Evolutionary conservation across 2,888 invertebrate species (phyloP).

Genomic region (Stomorhina lunata): DNA sequence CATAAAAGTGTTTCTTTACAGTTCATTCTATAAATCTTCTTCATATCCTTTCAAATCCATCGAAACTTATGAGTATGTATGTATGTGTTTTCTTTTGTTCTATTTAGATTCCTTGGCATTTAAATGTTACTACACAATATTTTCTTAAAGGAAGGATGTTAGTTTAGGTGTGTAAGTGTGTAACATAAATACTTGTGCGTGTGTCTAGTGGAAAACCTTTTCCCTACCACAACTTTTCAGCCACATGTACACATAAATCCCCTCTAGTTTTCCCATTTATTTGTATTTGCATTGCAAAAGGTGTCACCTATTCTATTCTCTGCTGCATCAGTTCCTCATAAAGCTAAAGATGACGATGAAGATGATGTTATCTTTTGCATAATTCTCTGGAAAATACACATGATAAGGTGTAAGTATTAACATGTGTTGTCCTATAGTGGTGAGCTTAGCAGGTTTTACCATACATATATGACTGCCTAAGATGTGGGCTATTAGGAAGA

Average conservation of each 20-base stretch:
- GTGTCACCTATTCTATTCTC: constrained; percentile 49
- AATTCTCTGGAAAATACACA: constrained; percentile 57
- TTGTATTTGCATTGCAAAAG: constrained; percentile 25
- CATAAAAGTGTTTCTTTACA: constrained; percentile 17
- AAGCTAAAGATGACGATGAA: neutral
- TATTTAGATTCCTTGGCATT: constrained; percentile 7
- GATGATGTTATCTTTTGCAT: constrained; percentile 56
- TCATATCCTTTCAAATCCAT: constrained; percentile 11
- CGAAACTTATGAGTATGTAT: neutral
- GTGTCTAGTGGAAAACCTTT: constrained; percentile 10
- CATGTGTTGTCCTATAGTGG: constrained; percentile 53
- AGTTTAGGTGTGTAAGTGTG: neutral
- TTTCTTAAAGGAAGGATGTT: constrained; percentile 18
- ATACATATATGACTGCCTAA: neutral
- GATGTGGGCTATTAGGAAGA: constrained; percentile 45
- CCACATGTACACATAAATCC: constrained; percentile 25
- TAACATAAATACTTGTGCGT: neutral
- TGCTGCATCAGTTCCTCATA: neutral
- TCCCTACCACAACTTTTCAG: constrained; percentile 29
- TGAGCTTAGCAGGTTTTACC: constrained; percentile 27
- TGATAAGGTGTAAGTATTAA: constrained; percentile 65
- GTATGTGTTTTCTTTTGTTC: constrained; percentile 25
- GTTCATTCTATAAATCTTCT: neutral
- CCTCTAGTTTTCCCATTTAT: constrained; percentile 6
- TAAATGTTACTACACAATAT: neutral